Conservation (phyloP, 2,888 invertebrate species). For the Erebia palarica region DNA sequence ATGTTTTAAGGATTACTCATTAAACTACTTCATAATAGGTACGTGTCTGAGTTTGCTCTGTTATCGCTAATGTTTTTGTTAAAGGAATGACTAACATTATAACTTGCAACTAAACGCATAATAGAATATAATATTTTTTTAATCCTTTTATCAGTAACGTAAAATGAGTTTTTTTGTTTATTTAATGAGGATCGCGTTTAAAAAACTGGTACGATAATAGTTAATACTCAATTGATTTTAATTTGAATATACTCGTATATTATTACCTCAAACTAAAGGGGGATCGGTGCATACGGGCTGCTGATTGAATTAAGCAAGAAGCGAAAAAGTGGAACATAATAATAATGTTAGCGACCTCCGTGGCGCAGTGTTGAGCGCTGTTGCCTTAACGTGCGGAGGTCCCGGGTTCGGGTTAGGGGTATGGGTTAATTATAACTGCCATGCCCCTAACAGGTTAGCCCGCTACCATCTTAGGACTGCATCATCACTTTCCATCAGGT, state of each 20-base stretch:
- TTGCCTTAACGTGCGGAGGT: too few relatives aligned
- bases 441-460: too few relatives aligned
- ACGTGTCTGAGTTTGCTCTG: neutral
- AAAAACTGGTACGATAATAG: neutral
- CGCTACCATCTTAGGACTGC: too few relatives aligned
- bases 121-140: neutral
- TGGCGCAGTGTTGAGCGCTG: too few relatives aligned
- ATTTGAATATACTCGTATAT: neutral
- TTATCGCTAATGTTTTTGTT: slow-evolving; percentile 24
- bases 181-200: neutral
- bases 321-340: slow-evolving; percentile 1
- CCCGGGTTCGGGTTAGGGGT: too few relatives aligned
- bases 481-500: too few relatives aligned
- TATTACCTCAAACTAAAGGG: neutral
- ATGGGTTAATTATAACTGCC: too few relatives aligned
- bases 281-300: neutral
- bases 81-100: slow-evolving; percentile 18
- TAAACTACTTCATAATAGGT: neutral
- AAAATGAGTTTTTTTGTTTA: slow-evolving; percentile 3
- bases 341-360: too few relatives aligned
- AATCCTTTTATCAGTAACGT: neutral
- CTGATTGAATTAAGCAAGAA: neutral
- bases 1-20: slow-evolving; percentile 6
- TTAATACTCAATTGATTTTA: neutral
- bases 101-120: neutral